Percentiles rank a stretch among this genome's conserved stretches.
Evolutionary conservation across 2,797 vertebrate species (phyloP).

Genomic region (Xyrichtys novacula): DNA sequence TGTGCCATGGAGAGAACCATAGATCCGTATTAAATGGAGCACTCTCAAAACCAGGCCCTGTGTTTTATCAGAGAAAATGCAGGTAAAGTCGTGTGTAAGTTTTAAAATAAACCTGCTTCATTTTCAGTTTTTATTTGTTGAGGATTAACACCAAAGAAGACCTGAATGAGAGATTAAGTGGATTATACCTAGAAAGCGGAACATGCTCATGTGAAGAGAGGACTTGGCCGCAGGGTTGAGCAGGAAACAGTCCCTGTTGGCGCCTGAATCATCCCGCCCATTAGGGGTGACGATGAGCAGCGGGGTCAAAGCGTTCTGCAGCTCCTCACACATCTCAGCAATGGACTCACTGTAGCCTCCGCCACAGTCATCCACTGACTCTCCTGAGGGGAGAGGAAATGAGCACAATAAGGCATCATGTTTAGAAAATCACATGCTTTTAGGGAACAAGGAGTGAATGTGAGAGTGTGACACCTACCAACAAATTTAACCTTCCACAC

Average conservation of each 20-base stretch:
- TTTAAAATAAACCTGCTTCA: constrained; percentile 33
- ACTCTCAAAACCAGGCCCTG: not conserved
- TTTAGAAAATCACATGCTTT: not conserved
- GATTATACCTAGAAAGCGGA: constrained; percentile 95
- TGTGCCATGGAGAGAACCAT: not conserved
- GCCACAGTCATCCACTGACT: constrained; percentile 98
- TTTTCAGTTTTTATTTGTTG: constrained; percentile 37
- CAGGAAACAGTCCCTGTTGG: constrained; percentile 98
- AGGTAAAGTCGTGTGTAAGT: constrained; percentile 20
- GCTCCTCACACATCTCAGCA: constrained; percentile 98
- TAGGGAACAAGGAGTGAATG: not conserved
- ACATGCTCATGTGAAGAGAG: constrained; percentile 96
- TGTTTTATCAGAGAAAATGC: constrained; percentile 44
- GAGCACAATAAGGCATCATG: not conserved
- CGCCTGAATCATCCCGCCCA: constrained; percentile 96
- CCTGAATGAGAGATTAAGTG: constrained; percentile 52
- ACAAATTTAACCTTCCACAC: constrained; percentile 99
- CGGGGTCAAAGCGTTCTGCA: constrained; percentile 97
- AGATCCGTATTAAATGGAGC: not conserved
- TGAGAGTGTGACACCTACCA: constrained; percentile 80
- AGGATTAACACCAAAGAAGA: constrained; percentile 39
- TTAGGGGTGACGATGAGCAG: constrained; percentile 98
- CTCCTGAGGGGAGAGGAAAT: constrained; percentile 82
- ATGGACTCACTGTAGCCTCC: constrained; percentile 99
- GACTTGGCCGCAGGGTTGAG: constrained; percentile 95